Evolutionary conservation across 2,113 vertebrate species (phyloP), one percentile per base, ranked within the genome.

Genomic region (Xenopus laevis): DNA sequence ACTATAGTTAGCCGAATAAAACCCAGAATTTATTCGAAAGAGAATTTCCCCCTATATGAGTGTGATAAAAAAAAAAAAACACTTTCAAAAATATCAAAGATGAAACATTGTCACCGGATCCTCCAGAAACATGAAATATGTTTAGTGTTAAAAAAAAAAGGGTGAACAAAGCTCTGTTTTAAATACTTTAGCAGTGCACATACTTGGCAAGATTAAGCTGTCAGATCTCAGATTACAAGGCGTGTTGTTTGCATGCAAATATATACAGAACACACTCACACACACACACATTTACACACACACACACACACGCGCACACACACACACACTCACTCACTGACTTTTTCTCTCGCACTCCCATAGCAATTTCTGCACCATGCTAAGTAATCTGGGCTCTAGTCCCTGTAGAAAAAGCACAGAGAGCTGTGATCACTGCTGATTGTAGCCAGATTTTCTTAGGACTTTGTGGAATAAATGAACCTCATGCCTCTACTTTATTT

Each of bases 141-240:
- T 52, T 75, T 63, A 47, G 59, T 46, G 67, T 20, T 57, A 59
- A 77, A 55, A 70, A 27, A 57, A 21, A 13, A 47, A 46, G 13
- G 62, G 8, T 1, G 33, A 13, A 46, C 20, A 45, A 13, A 21
- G 27, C 63, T 70, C 50, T 76, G 67, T 63, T 45, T 63, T 63
- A 71, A 59, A 71, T 15, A 63, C 15, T 62, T 63, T 71, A 44
- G 77, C 71, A 4, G 72, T 47, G 64, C 69, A 81, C 82, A 80
- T 86, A 89, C 87, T 87, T 87, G 90, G 85, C 70, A 82, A 89
- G 86, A 89, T 87, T 86, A 87, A 89, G 85, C 86, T 86, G 87
- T 84, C 82, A 82, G 79, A 76, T 86, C 85, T 92, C 89, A 65
- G 74, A 82, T 91, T 90, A 86, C 87, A 83, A 80, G 83, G 79